Evolutionary conservation across 2,797 vertebrate genomes (phyloP).

Genomic region (Lateolabrax maculatus): DNA sequence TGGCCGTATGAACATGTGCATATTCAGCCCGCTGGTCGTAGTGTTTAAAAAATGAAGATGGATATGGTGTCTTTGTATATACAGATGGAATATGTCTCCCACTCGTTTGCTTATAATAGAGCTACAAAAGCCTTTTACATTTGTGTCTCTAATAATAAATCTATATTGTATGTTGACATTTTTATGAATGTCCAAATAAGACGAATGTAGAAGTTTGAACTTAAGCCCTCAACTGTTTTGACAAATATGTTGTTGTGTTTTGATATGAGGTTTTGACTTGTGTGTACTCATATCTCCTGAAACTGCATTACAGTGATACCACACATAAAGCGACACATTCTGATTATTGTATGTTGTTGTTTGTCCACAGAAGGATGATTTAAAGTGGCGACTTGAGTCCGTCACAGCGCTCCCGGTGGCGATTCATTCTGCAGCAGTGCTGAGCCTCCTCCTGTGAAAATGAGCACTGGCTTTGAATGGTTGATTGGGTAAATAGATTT

Average conservation of each 20-base stretch:
- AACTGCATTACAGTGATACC: slow-evolving; percentile 44
- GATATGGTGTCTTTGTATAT: slow-evolving; percentile 41
- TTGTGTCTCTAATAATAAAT: slow-evolving; percentile 48
- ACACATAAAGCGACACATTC: slow-evolving; percentile 36
- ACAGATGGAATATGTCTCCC: slow-evolving; percentile 29
- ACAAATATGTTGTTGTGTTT: slow-evolving; percentile 57
- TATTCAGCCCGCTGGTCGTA: slow-evolving; percentile 3
- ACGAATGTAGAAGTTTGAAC: slow-evolving; percentile 55
- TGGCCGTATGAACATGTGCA: slow-evolving; percentile 22
- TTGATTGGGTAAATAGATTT: slow-evolving; percentile 46
- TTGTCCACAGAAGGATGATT: slow-evolving; percentile 17
- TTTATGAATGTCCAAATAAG: slow-evolving; percentile 60
- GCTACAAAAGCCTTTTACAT: slow-evolving; percentile 39
- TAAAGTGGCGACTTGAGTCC: neutral
- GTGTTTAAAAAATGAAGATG: slow-evolving; percentile 28
- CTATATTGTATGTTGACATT: slow-evolving; percentile 59
- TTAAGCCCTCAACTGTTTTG: slow-evolving; percentile 57
- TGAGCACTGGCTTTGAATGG: slow-evolving; percentile 12
- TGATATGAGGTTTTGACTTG: slow-evolving; percentile 52
- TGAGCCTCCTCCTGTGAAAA: slow-evolving; percentile 6
- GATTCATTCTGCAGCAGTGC: slow-evolving; percentile 23
- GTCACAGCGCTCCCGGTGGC: neutral
- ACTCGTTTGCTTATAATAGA: slow-evolving; percentile 49
- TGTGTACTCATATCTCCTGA: slow-evolving; percentile 45
- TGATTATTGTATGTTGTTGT: slow-evolving; percentile 38